Evolutionary conservation across 1,140 invertebrate genomes (phyloP).

Genomic region (Lanistes nyassanus): DNA sequence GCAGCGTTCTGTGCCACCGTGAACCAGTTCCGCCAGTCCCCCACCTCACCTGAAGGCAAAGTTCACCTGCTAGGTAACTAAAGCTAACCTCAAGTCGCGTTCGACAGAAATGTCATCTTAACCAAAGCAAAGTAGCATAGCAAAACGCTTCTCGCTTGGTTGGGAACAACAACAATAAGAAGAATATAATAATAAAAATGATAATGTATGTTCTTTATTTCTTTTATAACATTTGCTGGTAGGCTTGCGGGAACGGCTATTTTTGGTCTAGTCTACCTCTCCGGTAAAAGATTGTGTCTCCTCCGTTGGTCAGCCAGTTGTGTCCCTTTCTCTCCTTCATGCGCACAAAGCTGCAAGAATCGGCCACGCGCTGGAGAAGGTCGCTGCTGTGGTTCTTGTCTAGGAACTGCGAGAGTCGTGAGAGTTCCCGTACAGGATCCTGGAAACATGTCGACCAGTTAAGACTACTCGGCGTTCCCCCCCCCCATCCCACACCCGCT

Average conservation of each 20-base stretch:
- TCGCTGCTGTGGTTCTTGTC: constrained; percentile 10
- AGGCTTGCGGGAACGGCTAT: no score
- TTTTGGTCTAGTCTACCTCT: constrained; percentile 16
- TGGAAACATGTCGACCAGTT: constrained; percentile 8
- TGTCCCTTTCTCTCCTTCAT: constrained; percentile 29
- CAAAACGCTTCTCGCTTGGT: no score
- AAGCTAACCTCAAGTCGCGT: no score
- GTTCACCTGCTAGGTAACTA: background rate
- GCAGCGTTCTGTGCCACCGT: constrained; percentile 17
- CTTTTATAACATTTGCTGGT: no score
- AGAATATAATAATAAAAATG: no score
- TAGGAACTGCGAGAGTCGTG: constrained; percentile 25
- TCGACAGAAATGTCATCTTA: no score
- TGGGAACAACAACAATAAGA: no score
- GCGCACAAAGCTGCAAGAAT: constrained; percentile 26
- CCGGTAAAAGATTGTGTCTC: constrained; percentile 17
- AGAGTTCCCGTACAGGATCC: constrained; percentile 20
- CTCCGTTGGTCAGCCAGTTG: constrained; percentile 5
- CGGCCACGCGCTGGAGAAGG: constrained; percentile 26
- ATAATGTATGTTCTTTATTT: no score
- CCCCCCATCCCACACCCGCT: no score
- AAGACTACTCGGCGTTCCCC: background rate
- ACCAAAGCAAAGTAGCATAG: no score
- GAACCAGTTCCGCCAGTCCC: constrained; percentile 31
- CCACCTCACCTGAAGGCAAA: constrained; percentile 21